These are phyloP conservation scores for Pedionomus torquatus DNA, from an alignment of 2,113 vertebrate species.

Conservation along the genomic window DNA sequence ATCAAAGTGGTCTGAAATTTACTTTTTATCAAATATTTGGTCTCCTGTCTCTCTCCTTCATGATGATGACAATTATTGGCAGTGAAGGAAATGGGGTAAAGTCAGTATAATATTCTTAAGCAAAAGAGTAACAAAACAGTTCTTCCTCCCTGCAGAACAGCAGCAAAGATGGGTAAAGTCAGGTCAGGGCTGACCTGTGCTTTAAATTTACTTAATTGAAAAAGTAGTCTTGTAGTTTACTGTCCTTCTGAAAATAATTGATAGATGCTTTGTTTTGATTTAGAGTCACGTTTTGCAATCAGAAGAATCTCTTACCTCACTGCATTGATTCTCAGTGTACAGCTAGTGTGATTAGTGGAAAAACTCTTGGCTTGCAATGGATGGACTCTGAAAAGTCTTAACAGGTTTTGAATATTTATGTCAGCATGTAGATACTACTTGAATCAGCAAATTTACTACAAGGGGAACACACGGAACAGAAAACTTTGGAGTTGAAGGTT, in stretches of 20 bases:
- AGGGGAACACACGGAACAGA: background rate
- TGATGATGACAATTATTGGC: background rate
- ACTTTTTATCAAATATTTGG: background rate
- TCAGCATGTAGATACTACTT: background rate
- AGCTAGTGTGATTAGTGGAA: background rate
- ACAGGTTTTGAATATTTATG: background rate
- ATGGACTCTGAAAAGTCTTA: background rate
- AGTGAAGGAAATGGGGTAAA: background rate
- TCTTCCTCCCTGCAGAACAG: fast-evolving
- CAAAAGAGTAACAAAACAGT: background rate
- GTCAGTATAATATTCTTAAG: background rate
- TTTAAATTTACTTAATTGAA: background rate
- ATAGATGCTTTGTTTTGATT: background rate
- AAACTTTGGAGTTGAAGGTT: background rate
- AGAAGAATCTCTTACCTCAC: background rate
- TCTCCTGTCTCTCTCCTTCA: background rate
- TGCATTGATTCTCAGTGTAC: background rate
- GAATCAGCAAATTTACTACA: background rate
- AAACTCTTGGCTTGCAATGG: background rate
- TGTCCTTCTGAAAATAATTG: background rate
- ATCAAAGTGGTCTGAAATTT: background rate
- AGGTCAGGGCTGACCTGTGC: background rate
- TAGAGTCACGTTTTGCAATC: background rate
- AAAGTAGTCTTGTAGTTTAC: background rate
- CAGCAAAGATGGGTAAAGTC: background rate